Evolutionary conservation across 2,888 invertebrate genomes (phyloP), one percentile per base, ranked within the genome.

Genomic region (Xiphydria camelus): DNA sequence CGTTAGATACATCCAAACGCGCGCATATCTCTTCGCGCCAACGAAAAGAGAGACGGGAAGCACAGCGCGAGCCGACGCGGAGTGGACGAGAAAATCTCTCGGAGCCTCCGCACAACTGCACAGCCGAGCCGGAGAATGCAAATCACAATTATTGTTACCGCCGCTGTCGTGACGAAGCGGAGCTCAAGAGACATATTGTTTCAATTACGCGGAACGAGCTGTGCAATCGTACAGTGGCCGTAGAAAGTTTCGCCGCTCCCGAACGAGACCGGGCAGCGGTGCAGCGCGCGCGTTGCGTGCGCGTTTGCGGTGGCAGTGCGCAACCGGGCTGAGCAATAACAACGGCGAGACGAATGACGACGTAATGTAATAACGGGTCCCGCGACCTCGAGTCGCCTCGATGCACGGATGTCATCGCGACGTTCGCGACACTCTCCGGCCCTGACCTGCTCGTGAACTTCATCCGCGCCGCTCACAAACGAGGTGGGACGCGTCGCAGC

Each of bases 151-250:
- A 57, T 51, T 45, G 35, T 52, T 49, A 36, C 40, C 41, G 44
- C 5, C 43, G 44, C 44, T 33, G 34, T 55, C 53, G 53, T 50
- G 56, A 55, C 49, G 47, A 46, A 46, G 41, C 51, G 17, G n/a
- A 34, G 23, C 41, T 42, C 48, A 45, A 49, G 45, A 51, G 56
- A 57, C 47, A 51, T 52, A 53, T 57, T 55, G 60, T 58, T 57
- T 60, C 55, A 53, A 58, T 57, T 55, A 53, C 47, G 47, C 39
- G 34, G 44, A 45, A 37, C 51, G 42, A 47, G 48, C 37, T 36
- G 26, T 12, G 9, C n/a, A 43, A 37, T 37, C 19, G 21, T 41
- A 41, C 35, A 35, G 26, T 35, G 31, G 15, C 7, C 12, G 22
- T 33, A 17, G 18, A 25, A 32, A 34, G 41, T 41, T 41, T 26